Conservation (phyloP, 2,888 invertebrate genomes). For the Tuta absoluta region DNA sequence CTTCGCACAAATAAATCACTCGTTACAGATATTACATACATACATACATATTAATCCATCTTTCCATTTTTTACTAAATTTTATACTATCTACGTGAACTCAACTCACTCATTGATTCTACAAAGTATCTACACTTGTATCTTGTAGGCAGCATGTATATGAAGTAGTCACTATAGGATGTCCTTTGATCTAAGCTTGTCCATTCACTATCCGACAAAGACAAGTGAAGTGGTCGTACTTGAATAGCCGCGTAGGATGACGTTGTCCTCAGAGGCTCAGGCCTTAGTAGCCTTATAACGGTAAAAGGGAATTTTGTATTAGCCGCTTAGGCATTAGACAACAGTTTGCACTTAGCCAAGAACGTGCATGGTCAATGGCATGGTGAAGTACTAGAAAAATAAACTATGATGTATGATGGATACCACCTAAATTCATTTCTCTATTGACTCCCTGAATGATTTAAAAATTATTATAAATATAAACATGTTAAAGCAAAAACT, state of each 20-base stretch:
- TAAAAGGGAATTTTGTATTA: constrained; percentile 33
- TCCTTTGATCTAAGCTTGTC: constrained; percentile 2
- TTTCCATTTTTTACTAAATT: no score
- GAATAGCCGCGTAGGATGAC: constrained; percentile 57
- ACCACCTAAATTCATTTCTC: no score
- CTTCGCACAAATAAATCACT: no score
- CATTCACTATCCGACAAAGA: constrained; percentile 30
- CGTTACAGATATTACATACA: no score
- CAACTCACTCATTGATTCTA: no score
- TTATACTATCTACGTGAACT: no score
- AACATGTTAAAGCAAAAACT: no score
- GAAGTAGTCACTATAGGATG: not conserved
- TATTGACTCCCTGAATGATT: no score
- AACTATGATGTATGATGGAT: no score
- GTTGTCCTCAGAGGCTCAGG: constrained; percentile 42
- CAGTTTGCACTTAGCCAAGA: constrained; percentile 13
- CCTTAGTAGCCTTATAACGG: constrained; percentile 27
- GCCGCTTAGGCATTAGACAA: constrained; percentile 15
- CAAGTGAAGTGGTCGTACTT: constrained; percentile 46
- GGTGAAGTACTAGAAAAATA: not conserved
- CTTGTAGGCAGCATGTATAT: not conserved
- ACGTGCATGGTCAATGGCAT: no score
- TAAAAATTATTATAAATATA: no score
- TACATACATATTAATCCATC: no score
- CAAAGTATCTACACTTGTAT: not conserved